These are phyloP conservation scores for Philonicus albiceps DNA, from an alignment of 2,888 invertebrate genomes.

Conservation along the genomic window DNA sequence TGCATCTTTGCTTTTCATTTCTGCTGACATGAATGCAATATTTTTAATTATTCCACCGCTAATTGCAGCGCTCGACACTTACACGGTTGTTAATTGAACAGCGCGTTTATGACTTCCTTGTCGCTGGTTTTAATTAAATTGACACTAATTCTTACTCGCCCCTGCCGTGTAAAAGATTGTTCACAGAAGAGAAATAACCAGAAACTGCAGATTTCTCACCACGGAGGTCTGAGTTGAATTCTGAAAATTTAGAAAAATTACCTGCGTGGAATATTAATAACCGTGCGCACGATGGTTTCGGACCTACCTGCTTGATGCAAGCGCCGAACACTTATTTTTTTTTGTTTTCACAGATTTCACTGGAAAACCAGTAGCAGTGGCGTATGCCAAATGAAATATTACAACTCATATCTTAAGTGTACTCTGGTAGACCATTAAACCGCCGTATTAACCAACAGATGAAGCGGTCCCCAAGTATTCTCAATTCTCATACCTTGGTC, in stretches of 20 bases:
- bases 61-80: constrained; percentile 8
- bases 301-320: constrained; percentile 45
- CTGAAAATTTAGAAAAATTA: constrained; percentile 40
- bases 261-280: constrained; percentile 48
- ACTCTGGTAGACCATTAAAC: constrained; percentile 45
- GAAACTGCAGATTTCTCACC: neutral
- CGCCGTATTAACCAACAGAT: constrained; percentile 42
- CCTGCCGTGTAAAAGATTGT: neutral
- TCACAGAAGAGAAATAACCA: neutral
- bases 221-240: constrained; percentile 23
- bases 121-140: constrained; percentile 12
- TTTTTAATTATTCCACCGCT: constrained; percentile 29
- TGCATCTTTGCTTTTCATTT: constrained; percentile 21
- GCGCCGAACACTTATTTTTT: constrained; percentile 5
- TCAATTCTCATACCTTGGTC: constrained; percentile 37
- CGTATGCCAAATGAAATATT: constrained; percentile 56
- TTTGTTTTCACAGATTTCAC: constrained; percentile 47
- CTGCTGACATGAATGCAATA: neutral
- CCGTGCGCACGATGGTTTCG: neutral
- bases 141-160: constrained; percentile 24
- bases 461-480: constrained; percentile 47
- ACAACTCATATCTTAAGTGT: constrained; percentile 53
- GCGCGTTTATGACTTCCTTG: neutral
- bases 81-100: constrained; percentile 17
- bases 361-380: constrained; percentile 55